Conservation (phyloP, 2,888 invertebrate species). For the Eulithis testata region DNA sequence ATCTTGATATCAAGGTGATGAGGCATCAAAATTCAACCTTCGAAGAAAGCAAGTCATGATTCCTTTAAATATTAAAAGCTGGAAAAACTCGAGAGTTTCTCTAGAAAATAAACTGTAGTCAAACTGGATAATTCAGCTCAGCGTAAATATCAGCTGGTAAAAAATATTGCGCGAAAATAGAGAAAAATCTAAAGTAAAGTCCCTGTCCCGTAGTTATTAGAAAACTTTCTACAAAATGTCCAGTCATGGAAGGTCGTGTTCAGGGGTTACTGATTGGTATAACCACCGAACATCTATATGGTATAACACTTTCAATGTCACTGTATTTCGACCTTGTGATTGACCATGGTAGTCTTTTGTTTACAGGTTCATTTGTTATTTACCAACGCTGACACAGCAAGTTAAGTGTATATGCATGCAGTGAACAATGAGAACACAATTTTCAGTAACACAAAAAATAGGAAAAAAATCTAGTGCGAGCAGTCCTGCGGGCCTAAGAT, state of each 20-base stretch:
- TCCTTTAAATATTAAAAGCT: not conserved
- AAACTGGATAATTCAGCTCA: too few species aligned
- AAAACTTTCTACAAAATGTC: constrained; percentile 23
- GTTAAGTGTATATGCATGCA: too few species aligned
- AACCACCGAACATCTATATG: too few species aligned
- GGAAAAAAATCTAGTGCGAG: too few species aligned
- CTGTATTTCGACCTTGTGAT: constrained; percentile 24
- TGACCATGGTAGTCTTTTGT: constrained; percentile 12
- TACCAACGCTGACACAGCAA: not conserved
- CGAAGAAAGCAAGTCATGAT: constrained; percentile 1
- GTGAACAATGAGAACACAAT: too few species aligned
- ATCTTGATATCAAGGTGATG: too few species aligned
- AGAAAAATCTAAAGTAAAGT: not conserved
- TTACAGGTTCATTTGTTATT: constrained; percentile 6
- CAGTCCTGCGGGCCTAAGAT: too few species aligned
- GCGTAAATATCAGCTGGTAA: too few species aligned
- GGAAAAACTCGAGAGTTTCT: too few species aligned
- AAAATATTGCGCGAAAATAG: too few species aligned
- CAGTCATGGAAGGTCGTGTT: constrained; percentile 30
- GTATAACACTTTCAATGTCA: constrained; percentile 32
- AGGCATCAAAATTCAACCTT: not conserved
- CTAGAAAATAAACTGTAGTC: too few species aligned
- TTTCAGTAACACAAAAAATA: too few species aligned
- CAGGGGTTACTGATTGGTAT: constrained; percentile 25
- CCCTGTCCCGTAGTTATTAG: not conserved